Evolutionary conservation across 2,113 vertebrate genomes (phyloP).

Genomic region (Albula glossodonta): DNA sequence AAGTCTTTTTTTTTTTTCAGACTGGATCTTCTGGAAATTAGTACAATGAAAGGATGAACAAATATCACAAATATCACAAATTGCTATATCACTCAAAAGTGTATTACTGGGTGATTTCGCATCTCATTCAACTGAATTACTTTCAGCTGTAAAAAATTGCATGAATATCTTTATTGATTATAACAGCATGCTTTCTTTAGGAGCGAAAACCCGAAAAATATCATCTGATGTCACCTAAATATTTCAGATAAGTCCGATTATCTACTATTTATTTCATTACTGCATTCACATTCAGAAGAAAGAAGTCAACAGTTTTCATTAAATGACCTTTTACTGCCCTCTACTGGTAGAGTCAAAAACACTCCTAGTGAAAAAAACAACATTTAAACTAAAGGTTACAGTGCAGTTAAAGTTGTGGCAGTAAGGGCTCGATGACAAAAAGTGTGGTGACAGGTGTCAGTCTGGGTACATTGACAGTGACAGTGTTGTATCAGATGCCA

Average conservation of each 20-base stretch:
- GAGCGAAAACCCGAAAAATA: too few relatives aligned
- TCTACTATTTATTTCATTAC: not conserved
- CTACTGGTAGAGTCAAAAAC: conserved; percentile 52
- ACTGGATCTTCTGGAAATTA: conserved; percentile 7
- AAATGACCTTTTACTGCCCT: conserved; percentile 52
- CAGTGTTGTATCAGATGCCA: not conserved
- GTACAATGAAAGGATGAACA: too few relatives aligned
- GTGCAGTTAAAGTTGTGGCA: not conserved
- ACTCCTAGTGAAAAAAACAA: not conserved
- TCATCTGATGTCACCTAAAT: too few relatives aligned
- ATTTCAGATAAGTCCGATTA: too few relatives aligned
- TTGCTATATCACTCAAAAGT: too few relatives aligned
- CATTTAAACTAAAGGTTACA: not conserved
- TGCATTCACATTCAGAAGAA: not conserved
- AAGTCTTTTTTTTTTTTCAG: conserved; percentile 25
- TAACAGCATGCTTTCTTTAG: too few relatives aligned
- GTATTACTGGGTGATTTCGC: too few relatives aligned
- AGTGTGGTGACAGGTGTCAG: not conserved
- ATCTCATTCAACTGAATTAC: too few relatives aligned
- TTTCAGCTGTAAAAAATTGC: too few relatives aligned
- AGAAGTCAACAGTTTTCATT: not conserved
- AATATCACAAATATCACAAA: too few relatives aligned
- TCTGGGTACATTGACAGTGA: not conserved
- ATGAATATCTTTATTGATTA: too few relatives aligned
- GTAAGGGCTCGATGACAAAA: not conserved